These are phyloP conservation scores for Henricia sp. DNA, from an alignment of 53 echinoderm and acorn worm genomes.

Conservation along the genomic window DNA sequence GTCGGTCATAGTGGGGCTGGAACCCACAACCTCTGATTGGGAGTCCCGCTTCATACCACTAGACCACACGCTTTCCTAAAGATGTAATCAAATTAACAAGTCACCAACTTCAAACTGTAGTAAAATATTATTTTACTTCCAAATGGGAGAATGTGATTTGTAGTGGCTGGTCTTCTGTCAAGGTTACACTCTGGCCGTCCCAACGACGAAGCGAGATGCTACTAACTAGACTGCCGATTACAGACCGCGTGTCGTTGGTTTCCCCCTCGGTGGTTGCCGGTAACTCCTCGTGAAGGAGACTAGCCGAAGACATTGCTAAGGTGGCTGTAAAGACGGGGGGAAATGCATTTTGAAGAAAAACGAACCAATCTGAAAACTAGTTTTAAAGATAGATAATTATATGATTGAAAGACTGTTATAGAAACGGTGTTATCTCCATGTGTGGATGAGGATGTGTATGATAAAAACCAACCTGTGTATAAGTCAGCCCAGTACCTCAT, in stretches of 20 bases:
- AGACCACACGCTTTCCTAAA: background rate
- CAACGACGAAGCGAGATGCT: slow-evolving; percentile 64
- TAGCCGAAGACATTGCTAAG: slow-evolving; percentile 39
- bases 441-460: too few relatives aligned
- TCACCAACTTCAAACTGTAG: too few relatives aligned
- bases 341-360: too few relatives aligned
- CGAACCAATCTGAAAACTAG: too few relatives aligned
- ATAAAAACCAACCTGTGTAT: too few relatives aligned
- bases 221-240: slow-evolving; percentile 73
- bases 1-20: too few relatives aligned
- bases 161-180: slow-evolving; percentile 64
- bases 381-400: too few relatives aligned
- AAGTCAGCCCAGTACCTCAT: too few relatives aligned
- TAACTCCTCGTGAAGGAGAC: slow-evolving; percentile 43
- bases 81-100: background rate
- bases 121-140: slow-evolving; percentile 61
- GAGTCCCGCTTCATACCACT: too few relatives aligned
- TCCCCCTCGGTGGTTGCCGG: slow-evolving; percentile 40
- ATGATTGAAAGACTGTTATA: too few relatives aligned
- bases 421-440: too few relatives aligned
- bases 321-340: slow-evolving; percentile 59
- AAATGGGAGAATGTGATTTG: slow-evolving; percentile 66
- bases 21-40: too few relatives aligned
- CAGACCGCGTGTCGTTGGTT: background rate
- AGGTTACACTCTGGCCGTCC: slow-evolving; percentile 38